These are phyloP conservation scores for Amphipyra tragopoginis DNA, from an alignment of 2,888 invertebrate species.

Conservation along the genomic window DNA sequence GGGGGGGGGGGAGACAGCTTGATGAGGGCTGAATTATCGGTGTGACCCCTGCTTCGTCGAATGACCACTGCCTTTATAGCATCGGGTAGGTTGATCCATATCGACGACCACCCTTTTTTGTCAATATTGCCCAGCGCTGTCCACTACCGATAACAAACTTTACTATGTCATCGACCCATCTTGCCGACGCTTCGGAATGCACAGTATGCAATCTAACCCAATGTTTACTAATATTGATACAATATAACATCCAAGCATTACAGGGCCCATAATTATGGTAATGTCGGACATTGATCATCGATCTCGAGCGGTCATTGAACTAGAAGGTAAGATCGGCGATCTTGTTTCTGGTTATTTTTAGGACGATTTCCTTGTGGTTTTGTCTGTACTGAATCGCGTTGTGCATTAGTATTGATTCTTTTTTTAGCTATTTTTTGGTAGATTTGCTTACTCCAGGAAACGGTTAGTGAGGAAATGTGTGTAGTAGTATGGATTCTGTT, in stretches of 20 bases:
- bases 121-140: too few relatives aligned
- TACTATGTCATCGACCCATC: too few relatives aligned
- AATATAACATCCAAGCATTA: conserved; percentile 36
- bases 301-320: conserved; percentile 40
- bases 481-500: not conserved
- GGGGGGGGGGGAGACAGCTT: too few relatives aligned
- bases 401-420: conserved; percentile 15
- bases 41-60: too few relatives aligned
- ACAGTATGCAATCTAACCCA: conserved; percentile 4
- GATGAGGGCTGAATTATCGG: too few relatives aligned
- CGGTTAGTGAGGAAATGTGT: not conserved
- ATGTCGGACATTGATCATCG: conserved; percentile 53
- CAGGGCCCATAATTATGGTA: conserved; percentile 49
- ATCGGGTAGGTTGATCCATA: too few relatives aligned
- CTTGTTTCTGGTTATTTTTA: conserved; percentile 43
- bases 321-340: conserved; percentile 35
- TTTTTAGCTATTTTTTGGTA: not conserved
- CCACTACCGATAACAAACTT: too few relatives aligned
- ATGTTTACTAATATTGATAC: conserved; percentile 46
- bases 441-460: not conserved
- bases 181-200: not conserved
- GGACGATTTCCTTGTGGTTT: conserved; percentile 48
- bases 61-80: too few relatives aligned
- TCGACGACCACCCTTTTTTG: too few relatives aligned
- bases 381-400: conserved; percentile 8